Percentiles rank a stretch among this genome's conserved stretches.
phyloP scores from a whole-genome alignment of 1,140 invertebrate genomes.

The Drosophila kikkawai region DNA sequence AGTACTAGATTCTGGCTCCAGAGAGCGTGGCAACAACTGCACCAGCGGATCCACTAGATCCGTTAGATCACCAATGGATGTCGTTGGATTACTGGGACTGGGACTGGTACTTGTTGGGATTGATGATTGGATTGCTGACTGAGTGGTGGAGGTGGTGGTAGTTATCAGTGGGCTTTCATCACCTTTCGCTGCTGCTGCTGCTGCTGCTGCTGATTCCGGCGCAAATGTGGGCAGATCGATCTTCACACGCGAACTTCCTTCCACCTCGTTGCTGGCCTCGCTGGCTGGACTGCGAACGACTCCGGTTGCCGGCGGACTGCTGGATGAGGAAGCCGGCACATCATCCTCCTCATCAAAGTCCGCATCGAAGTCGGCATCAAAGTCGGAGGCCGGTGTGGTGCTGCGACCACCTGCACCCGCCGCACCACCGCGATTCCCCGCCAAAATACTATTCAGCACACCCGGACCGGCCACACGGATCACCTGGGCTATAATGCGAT shows the following conservation, averaged over 20 bases:
- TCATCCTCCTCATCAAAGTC: slow-evolving; percentile 68
- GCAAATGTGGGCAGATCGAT: slow-evolving; percentile 86
- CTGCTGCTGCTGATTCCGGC: slow-evolving; percentile 59
- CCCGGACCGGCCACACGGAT: slow-evolving; percentile 89
- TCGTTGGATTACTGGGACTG: slow-evolving; percentile 44
- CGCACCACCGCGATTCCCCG: slow-evolving; percentile 67
- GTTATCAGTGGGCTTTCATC: slow-evolving; percentile 42
- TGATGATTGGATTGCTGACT: slow-evolving; percentile 18
- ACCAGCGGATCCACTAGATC: slow-evolving; percentile 17
- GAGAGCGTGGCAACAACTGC: slow-evolving; percentile 46
- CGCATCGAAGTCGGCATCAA: slow-evolving; percentile 80
- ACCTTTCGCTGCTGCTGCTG: slow-evolving; percentile 58
- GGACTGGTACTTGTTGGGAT: slow-evolving; percentile 32
- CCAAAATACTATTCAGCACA: slow-evolving; percentile 85
- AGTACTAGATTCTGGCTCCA: slow-evolving; percentile 42
- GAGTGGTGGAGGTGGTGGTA: slow-evolving; percentile 35
- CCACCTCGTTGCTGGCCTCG: slow-evolving; percentile 38
- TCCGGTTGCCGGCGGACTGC: slow-evolving; percentile 16
- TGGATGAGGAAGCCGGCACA: slow-evolving; percentile 12
- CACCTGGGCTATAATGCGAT: slow-evolving; percentile 89
- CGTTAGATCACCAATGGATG: slow-evolving; percentile 1
- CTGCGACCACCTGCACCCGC: slow-evolving; percentile 46
- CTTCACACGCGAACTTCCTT: slow-evolving; percentile 73
- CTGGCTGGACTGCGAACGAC: slow-evolving; percentile 8
- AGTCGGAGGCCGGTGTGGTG: slow-evolving; percentile 58